Conservation (phyloP, 2,113 vertebrate genomes). For the Tetrax tetrax region DNA sequence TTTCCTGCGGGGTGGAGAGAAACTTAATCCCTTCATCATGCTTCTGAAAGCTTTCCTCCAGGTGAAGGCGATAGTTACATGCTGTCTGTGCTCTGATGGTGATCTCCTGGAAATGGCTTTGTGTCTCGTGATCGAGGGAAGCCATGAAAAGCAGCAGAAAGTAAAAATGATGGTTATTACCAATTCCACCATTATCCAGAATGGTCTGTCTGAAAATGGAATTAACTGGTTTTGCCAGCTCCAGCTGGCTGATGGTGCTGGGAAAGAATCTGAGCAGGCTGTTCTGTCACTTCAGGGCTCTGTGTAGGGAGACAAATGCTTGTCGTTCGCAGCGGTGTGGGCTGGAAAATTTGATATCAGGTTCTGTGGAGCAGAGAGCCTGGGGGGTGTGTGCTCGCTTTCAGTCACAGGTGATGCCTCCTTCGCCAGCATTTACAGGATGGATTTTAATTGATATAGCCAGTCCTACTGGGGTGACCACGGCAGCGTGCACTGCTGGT, state of each 20-base stretch:
- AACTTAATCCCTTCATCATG: background rate
- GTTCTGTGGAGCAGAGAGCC: background rate
- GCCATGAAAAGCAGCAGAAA: background rate
- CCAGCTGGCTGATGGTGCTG: background rate
- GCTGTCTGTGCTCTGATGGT: background rate
- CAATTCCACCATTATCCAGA: background rate
- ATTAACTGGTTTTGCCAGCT: background rate
- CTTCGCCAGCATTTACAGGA: background rate
- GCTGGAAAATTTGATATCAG: background rate
- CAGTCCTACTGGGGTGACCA: accelerated
- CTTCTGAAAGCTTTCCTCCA: background rate
- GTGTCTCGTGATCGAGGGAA: background rate
- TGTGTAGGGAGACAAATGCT: background rate
- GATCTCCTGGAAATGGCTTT: background rate
- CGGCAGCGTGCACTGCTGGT: background rate
- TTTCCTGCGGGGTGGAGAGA: constrained; percentile 5
- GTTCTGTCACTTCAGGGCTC: background rate
- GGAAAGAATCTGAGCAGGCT: background rate
- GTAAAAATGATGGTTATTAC: background rate
- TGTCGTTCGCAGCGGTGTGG: background rate
- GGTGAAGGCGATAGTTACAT: accelerated
- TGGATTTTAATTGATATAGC: background rate
- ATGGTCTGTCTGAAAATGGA: background rate
- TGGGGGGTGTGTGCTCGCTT: background rate
- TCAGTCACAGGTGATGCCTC: background rate